phyloP scores from a whole-genome alignment of 2,797 vertebrate genomes.

The Pantherophis vulpinus region DNA sequence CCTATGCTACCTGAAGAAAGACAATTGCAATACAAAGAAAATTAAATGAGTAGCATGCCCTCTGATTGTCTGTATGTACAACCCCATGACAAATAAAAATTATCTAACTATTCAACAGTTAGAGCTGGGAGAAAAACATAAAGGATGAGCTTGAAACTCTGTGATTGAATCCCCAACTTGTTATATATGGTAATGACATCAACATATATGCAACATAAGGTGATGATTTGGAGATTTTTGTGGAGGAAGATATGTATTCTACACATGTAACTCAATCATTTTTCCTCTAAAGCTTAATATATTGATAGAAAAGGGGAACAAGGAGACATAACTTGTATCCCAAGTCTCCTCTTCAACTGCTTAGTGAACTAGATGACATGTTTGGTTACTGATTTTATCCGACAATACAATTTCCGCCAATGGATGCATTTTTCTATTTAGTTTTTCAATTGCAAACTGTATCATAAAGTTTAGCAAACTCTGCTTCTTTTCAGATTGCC shows the following conservation, averaged over 20 bases:
- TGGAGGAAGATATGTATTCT: background rate
- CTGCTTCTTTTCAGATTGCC: background rate
- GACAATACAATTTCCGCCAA: background rate
- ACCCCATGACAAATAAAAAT: background rate
- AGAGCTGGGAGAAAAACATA: background rate
- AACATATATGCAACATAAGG: background rate
- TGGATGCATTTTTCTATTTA: background rate
- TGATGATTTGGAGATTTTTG: background rate
- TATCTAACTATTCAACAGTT: background rate
- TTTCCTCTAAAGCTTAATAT: background rate
- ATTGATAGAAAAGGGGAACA: background rate
- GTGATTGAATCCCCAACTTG: background rate
- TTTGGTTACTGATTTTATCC: background rate
- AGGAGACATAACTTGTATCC: background rate
- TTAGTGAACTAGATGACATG: background rate
- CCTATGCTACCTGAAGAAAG: background rate
- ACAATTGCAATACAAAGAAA: background rate
- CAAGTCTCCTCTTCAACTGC: background rate
- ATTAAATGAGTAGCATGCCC: background rate
- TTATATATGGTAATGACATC: background rate
- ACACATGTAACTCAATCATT: background rate
- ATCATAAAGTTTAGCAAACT: background rate
- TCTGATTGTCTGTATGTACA: background rate
- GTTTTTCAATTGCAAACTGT: background rate
- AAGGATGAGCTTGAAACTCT: background rate